These are phyloP conservation scores for Apostichopus californicus DNA, from an alignment of 35 echinoderm and acorn worm species.

Conservation along the genomic window DNA sequence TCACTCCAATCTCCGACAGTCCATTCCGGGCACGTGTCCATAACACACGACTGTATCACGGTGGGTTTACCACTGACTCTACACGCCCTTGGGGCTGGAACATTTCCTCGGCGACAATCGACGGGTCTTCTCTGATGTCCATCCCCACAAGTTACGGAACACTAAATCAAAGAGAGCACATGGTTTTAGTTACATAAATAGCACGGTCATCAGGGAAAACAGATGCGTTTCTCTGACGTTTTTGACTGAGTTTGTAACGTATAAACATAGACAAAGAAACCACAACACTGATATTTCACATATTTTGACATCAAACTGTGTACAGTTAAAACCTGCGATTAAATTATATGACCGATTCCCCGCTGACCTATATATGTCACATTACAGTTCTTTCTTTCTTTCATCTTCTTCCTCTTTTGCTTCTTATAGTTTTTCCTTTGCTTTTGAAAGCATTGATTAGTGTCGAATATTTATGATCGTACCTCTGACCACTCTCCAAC, in stretches of 20 bases:
- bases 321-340: no score
- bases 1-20: conserved; percentile 17
- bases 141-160: conserved; percentile 33
- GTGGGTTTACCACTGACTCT: conserved; percentile 10
- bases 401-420: no score
- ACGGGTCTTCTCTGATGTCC: conserved; percentile 9
- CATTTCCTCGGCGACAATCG: background rate
- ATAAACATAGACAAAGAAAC: background rate
- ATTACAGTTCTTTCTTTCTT: no score
- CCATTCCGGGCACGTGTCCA: conserved; percentile 30
- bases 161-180: conserved; percentile 7
- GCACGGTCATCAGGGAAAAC: background rate
- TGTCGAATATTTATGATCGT: background rate
- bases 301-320: no score
- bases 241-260: background rate
- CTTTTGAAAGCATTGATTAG: no score
- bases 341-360: no score
- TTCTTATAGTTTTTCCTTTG: no score
- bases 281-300: no score
- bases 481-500: conserved; percentile 39
- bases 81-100: conserved; percentile 3
- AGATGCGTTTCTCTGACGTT: background rate
- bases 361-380: no score
- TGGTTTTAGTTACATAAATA: background rate
- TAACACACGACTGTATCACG: background rate